These are phyloP conservation scores for Bathynomus jamesi DNA, from an alignment of 1,140 invertebrate species.

Conservation along the genomic window DNA sequence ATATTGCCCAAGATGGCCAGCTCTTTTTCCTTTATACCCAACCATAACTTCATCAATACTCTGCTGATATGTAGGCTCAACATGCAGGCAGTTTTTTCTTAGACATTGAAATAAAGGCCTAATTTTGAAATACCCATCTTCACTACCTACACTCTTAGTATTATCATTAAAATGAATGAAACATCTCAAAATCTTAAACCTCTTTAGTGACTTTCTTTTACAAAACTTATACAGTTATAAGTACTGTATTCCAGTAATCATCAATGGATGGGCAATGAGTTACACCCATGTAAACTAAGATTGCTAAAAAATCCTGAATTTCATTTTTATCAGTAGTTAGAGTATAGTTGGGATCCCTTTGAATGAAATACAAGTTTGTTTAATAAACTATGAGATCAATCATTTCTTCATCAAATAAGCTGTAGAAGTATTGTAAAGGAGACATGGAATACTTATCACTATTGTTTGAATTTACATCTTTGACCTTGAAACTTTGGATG, in stretches of 20 bases:
- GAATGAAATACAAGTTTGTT: conserved; percentile 7
- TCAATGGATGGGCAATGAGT: background rate
- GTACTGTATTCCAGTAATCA: background rate
- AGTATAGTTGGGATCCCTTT: conserved; percentile 1
- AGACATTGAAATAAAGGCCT: conserved; percentile 7
- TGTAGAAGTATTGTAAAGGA: background rate
- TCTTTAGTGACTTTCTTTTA: background rate
- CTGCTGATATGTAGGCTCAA: conserved; percentile 1
- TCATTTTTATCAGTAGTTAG: conserved; percentile 1
- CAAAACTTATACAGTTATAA: conserved; percentile 2
- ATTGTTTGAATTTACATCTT: too few species aligned
- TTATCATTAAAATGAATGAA: conserved; percentile 16
- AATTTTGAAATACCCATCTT: conserved; percentile 14
- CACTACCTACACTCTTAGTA: background rate
- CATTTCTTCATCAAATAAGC: background rate
- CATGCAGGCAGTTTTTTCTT: background rate
- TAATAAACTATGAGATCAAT: background rate
- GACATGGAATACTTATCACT: too few species aligned
- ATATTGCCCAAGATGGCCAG: conserved; percentile 12
- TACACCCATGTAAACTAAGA: background rate
- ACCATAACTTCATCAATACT: conserved; percentile 14
- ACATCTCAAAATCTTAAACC: conserved; percentile 12
- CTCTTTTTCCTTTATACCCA: conserved; percentile 14
- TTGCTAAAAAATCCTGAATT: background rate
- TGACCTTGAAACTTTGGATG: too few species aligned